phyloP scores from a whole-genome alignment of 1,140 invertebrate genomes.

The Drosophila auraria region DNA sequence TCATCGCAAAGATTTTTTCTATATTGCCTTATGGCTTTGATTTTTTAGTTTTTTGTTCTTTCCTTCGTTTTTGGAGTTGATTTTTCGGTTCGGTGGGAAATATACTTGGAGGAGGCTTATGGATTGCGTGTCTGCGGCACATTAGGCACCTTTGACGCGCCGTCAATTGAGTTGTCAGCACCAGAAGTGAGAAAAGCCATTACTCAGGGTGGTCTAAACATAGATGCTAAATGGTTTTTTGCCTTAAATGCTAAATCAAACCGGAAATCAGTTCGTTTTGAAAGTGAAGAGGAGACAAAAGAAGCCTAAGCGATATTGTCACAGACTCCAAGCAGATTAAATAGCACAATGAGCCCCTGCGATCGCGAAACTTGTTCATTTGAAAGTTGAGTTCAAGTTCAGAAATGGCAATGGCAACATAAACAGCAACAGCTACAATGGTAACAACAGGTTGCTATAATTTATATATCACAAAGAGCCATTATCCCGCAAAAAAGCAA shows the following conservation, averaged over 20 bases:
- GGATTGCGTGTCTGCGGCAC: slow-evolving; percentile 61
- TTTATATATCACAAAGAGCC: slow-evolving; percentile 41
- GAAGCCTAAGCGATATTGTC: slow-evolving; percentile 32
- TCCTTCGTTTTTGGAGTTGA: slow-evolving; percentile 11
- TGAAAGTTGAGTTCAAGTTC: slow-evolving; percentile 62
- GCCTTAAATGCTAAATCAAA: slow-evolving; percentile 61
- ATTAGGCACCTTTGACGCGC: slow-evolving; percentile 48
- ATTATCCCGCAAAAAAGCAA: slow-evolving; percentile 43
- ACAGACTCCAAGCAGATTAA: slow-evolving; percentile 29
- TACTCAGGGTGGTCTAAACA: slow-evolving; percentile 55
- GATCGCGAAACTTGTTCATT: slow-evolving; percentile 67
- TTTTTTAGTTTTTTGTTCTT: slow-evolving; percentile 17
- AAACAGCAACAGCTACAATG: slow-evolving; percentile 20
- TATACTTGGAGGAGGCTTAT: slow-evolving; percentile 27
- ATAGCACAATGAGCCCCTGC: slow-evolving; percentile 31
- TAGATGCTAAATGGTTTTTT: slow-evolving; percentile 32
- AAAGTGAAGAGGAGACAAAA: slow-evolving; percentile 59
- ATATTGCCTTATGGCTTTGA: slow-evolving; percentile 14
- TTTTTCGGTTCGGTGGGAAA: slow-evolving; percentile 61
- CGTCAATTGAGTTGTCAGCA: slow-evolving; percentile 72
- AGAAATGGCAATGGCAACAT: slow-evolving; percentile 39
- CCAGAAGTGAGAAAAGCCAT: slow-evolving; percentile 56
- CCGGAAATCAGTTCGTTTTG: slow-evolving; percentile 66
- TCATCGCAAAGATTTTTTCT: slow-evolving; percentile 32
- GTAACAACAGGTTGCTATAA: slow-evolving; percentile 44